phyloP scores from a whole-genome alignment of 2,888 invertebrate species.

The Sesia apiformis region DNA sequence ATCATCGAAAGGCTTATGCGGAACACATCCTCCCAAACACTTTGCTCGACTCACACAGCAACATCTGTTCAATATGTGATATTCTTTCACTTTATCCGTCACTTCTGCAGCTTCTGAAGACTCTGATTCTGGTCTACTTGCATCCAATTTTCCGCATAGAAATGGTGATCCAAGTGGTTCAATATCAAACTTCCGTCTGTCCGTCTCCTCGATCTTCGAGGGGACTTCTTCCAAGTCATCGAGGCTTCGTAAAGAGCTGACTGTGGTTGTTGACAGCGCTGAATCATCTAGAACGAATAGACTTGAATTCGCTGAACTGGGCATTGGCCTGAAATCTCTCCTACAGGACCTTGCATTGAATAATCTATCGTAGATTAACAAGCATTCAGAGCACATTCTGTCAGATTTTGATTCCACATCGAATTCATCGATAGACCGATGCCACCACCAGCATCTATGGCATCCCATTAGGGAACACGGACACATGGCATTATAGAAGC shows the following conservation, averaged over 20 bases:
- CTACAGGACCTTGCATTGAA: slow-evolving; percentile 20
- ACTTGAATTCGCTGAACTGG: slow-evolving; percentile 64
- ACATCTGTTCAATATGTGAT: slow-evolving; percentile 44
- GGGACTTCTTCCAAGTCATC: slow-evolving; percentile 67
- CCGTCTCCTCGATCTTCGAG: slow-evolving; percentile 7
- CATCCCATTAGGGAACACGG: slow-evolving; percentile 61
- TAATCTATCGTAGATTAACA: slow-evolving; percentile 40
- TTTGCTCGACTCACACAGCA: slow-evolving; percentile 45
- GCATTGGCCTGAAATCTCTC: slow-evolving; percentile 8
- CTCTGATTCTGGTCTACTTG: slow-evolving; percentile 18
- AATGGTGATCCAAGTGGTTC: slow-evolving; percentile 22
- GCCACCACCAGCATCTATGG: slow-evolving; percentile 61
- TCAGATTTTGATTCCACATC: slow-evolving; percentile 16
- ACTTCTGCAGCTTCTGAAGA: slow-evolving; percentile 27
- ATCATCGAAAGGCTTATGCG: slow-evolving; percentile 33
- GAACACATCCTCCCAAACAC: slow-evolving; percentile 31
- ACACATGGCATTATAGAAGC: slow-evolving; percentile 46
- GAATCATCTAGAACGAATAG: slow-evolving; percentile 77
- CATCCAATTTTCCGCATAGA: slow-evolving; percentile 32
- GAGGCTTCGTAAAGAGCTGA: slow-evolving; percentile 73
- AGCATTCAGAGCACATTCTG: slow-evolving; percentile 34
- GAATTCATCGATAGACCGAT: slow-evolving; percentile 17
- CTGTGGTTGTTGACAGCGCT: slow-evolving; percentile 61
- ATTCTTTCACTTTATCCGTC: not conserved
- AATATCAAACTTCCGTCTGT: too few relatives aligned